Evolutionary conservation across 2,113 vertebrate genomes (phyloP), one percentile per base, ranked within the genome.

Genomic region (Cercocebus atys): DNA sequence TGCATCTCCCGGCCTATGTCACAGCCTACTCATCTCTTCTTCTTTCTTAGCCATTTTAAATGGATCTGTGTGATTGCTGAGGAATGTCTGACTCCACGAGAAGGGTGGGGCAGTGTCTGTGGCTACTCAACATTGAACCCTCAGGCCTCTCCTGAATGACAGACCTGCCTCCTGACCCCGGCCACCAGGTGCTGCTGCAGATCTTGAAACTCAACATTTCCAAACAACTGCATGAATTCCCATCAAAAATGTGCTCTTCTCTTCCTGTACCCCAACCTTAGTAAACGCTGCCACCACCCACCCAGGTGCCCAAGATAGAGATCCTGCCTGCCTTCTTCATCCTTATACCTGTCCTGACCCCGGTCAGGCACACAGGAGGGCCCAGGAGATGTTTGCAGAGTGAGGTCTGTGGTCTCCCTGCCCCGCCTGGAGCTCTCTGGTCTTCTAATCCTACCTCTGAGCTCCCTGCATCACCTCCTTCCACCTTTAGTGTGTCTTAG

Each of bases 401-500:
- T 5, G 76, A 72, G 68, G 16, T 32, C 47, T 87, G 17, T 30
- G 87, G 57, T 38, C 35, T 95, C 85, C 43, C 45, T 17, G 27
- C 50, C 38, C 45, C 7, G 72, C 4, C 3, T 30, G 12, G 86
- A 0, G 10, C 78, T 59, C 57, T 81, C 90, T 45, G 93, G 45
- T 79, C 75, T 87, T 10, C 25, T 6, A 43, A 59, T 40, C 18
- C 64, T 8, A 30, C 50, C 91, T 78, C 47, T n/a, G 86, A 90
- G 23, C 32, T n/a, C 81, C 94, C 38, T 8, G 72, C 27, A 3
- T 85, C 52, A 59, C 75, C 61, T 66, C 76, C 9, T 55, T 55
- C 76, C 78, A 27, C 72, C 68, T 85, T 80, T 22, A 73, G 59
- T 43, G 59, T 40, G 93, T 91, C 88, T 94, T 90, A 93, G 97